Percentiles rank a stretch among this genome's conserved stretches.
Conservation (phyloP, 2,113 vertebrate species). For the Saccopteryx leptura region DNA sequence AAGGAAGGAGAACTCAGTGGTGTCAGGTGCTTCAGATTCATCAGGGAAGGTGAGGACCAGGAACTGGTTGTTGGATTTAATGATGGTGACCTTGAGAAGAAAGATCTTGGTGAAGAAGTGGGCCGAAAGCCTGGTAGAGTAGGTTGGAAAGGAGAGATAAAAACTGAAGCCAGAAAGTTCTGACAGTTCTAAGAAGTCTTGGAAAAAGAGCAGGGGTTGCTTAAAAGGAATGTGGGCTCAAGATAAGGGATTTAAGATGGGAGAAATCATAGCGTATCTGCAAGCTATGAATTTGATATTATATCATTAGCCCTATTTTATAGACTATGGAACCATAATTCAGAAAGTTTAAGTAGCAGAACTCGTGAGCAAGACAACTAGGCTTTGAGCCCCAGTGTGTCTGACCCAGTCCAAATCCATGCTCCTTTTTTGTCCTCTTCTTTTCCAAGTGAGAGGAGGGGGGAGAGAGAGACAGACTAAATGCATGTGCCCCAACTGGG, state of each 20-base stretch:
- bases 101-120: not conserved
- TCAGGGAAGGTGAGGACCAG: not conserved
- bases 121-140: not conserved
- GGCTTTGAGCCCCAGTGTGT: not conserved
- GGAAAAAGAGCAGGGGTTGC: not conserved
- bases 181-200: fast-evolving
- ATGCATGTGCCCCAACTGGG: too few relatives aligned
- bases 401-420: not conserved
- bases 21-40: not conserved
- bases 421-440: not conserved
- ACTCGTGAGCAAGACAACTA: not conserved
- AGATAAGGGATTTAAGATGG: not conserved
- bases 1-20: not conserved
- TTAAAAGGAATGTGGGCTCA: not conserved
- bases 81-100: not conserved
- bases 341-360: not conserved
- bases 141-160: not conserved
- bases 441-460: too few relatives aligned
- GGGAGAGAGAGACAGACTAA: too few relatives aligned
- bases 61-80: not conserved
- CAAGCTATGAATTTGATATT: not conserved
- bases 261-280: not conserved
- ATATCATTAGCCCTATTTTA: not conserved
- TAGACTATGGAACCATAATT: not conserved
- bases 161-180: not conserved